phyloP scores from a whole-genome alignment of 2,797 vertebrate genomes.

The Acipenser transmontanus region DNA sequence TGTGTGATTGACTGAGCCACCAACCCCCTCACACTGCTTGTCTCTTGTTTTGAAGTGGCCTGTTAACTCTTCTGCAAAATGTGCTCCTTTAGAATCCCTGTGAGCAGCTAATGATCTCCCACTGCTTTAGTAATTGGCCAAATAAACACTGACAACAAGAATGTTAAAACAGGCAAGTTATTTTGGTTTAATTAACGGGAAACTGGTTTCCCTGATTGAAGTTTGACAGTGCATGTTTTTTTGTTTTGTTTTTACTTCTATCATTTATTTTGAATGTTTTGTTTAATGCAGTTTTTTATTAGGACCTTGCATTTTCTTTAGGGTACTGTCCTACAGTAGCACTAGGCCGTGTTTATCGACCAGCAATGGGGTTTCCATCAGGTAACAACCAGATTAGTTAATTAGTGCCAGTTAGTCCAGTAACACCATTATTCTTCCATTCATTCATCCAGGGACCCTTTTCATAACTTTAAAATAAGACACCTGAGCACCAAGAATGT shows the following conservation, averaged over 20 bases:
- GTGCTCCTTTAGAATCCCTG: slow-evolving; percentile 60
- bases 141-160: slow-evolving; percentile 88
- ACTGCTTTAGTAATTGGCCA: slow-evolving; percentile 98
- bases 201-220: slow-evolving; percentile 72
- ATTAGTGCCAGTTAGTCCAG: too few species aligned
- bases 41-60: slow-evolving; percentile 30
- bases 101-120: slow-evolving; percentile 96
- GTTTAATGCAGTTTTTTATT: slow-evolving; percentile 33
- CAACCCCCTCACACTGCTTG: slow-evolving; percentile 46
- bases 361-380: too few species aligned
- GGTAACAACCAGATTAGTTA: too few species aligned
- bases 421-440: too few species aligned
- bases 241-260: slow-evolving; percentile 35
- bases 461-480: too few species aligned
- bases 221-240: slow-evolving; percentile 62
- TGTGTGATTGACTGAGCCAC: too few species aligned
- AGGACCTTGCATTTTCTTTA: too few species aligned
- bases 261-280: slow-evolving; percentile 41
- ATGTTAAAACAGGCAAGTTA: slow-evolving; percentile 70
- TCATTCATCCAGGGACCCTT: too few species aligned
- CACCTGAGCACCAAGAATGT: too few species aligned
- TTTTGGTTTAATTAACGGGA: slow-evolving; percentile 76
- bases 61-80: slow-evolving; percentile 48
- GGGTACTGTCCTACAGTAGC: too few species aligned
- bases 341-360: too few species aligned